Evolutionary conservation across 2,113 vertebrate species (phyloP).

Genomic region (Noctilio leporinus): DNA sequence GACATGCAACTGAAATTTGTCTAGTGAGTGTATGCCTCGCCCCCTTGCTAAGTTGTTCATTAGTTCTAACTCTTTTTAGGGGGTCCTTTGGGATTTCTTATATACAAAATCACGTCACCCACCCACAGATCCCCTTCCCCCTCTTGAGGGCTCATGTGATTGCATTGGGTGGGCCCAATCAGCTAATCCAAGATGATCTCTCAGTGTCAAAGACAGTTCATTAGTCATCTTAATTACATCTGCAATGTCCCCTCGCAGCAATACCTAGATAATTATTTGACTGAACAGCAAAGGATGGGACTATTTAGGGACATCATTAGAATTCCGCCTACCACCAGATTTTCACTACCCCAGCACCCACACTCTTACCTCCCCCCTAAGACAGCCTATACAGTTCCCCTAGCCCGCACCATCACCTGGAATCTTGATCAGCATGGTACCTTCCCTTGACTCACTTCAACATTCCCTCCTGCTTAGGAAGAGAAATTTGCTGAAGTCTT

Average conservation of each 20-base stretch:
- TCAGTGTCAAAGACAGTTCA: background rate
- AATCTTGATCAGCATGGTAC: accelerated
- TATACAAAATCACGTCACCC: background rate
- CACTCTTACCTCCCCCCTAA: background rate
- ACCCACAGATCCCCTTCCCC: background rate
- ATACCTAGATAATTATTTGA: background rate
- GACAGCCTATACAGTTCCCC: accelerated
- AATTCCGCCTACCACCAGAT: background rate
- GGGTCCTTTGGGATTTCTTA: background rate
- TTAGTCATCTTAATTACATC: background rate
- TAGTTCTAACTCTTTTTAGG: background rate
- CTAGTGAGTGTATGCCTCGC: background rate
- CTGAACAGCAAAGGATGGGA: too few species aligned
- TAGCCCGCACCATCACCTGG: background rate
- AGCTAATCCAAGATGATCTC: background rate
- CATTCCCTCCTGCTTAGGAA: conserved; percentile 50
- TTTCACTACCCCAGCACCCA: background rate
- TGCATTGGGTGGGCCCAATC: accelerated
- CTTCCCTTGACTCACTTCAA: background rate
- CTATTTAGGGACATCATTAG: background rate
- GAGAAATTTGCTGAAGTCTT: background rate
- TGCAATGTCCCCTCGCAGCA: background rate
- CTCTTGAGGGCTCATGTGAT: background rate
- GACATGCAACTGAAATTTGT: background rate
- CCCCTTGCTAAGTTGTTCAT: background rate